These are phyloP conservation scores for Drosophila longiperda DNA, from an alignment of 2,888 invertebrate genomes.

Conservation along the genomic window DNA sequence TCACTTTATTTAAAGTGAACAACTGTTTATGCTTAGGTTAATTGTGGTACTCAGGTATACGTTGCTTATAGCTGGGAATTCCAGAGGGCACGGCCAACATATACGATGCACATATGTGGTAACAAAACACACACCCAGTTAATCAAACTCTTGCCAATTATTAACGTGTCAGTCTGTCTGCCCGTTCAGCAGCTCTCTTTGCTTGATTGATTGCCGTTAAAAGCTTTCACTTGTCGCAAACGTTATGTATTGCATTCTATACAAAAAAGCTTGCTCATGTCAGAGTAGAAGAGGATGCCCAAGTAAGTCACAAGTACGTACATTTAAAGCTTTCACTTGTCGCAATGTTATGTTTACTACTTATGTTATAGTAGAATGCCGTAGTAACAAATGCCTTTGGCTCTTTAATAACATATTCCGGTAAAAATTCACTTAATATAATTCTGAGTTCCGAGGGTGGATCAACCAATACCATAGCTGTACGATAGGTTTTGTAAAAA, in stretches of 20 bases:
- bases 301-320: not conserved
- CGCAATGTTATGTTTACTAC: not conserved
- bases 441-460: not conserved
- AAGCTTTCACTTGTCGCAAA: conserved; percentile 45
- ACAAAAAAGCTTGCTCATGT: conserved; percentile 1
- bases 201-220: conserved; percentile 13
- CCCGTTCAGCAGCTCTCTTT: conserved; percentile 23
- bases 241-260: conserved; percentile 4
- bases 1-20: conserved; percentile 45
- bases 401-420: not conserved
- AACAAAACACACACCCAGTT: conserved; percentile 52
- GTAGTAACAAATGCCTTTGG: not conserved
- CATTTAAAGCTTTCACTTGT: conserved; percentile 45
- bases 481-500: not conserved
- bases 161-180: conserved; percentile 22
- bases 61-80: conserved; percentile 35
- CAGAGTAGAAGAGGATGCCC: not conserved
- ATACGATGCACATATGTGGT: conserved; percentile 23
- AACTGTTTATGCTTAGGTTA: conserved; percentile 16
- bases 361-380: not conserved
- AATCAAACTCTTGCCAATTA: conserved; percentile 60
- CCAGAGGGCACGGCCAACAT: conserved; percentile 39
- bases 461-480: not conserved
- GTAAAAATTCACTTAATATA: not conserved
- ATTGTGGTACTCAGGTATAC: conserved; percentile 19